Percentiles rank a stretch among this genome's conserved stretches.
phyloP scores from a whole-genome alignment of 2,888 invertebrate species.

The Elaeidobius kamerunicus region DNA sequence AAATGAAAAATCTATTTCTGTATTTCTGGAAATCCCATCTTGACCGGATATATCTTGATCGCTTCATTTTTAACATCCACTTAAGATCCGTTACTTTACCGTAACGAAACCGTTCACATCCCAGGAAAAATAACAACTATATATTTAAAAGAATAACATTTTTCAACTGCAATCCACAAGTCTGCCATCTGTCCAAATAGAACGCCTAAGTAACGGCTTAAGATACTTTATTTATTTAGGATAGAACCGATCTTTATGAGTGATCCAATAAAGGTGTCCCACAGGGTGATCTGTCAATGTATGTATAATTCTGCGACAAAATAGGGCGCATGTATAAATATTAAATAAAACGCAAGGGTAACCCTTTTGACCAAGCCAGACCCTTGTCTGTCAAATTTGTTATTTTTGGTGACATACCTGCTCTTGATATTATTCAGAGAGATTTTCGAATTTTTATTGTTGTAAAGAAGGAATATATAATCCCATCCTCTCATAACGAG shows the following conservation, averaged over 20 bases:
- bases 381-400: background rate
- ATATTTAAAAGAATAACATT: constrained; percentile 8
- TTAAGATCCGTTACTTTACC: background rate
- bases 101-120: background rate
- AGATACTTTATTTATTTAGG: constrained; percentile 12
- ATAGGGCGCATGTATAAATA: background rate
- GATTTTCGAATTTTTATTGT: too few relatives aligned
- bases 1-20: too few relatives aligned
- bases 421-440: background rate
- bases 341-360: background rate
- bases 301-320: background rate
- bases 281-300: background rate
- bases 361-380: background rate
- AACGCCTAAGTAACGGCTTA: constrained; percentile 4
- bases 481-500: too few relatives aligned
- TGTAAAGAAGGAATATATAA: too few relatives aligned
- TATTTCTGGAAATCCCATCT: too few relatives aligned
- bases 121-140: background rate
- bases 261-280: constrained; percentile 9
- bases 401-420: constrained; percentile 1
- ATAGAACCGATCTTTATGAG: constrained; percentile 8
- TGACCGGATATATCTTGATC: too few relatives aligned
- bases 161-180: background rate
- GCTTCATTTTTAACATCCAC: too few relatives aligned
- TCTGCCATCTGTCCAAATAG: constrained; percentile 15